Evolutionary conservation across 2,797 vertebrate species (phyloP).

Genomic region (Masticophis lateralis): DNA sequence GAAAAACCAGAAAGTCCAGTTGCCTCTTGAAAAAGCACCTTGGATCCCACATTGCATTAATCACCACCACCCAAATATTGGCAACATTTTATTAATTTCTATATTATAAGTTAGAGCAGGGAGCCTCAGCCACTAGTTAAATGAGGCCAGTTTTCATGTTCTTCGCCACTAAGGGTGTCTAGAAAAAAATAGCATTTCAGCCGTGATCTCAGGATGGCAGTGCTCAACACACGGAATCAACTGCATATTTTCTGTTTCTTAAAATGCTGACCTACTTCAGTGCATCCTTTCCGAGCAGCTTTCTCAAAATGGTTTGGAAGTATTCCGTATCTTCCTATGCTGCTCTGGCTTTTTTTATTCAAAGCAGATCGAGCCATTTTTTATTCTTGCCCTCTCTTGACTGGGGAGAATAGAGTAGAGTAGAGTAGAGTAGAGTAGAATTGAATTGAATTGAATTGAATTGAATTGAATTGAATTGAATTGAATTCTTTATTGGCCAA

Average conservation of each 20-base stretch:
- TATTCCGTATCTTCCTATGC: background rate
- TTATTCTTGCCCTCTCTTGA: background rate
- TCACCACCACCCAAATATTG: background rate
- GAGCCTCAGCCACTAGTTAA: background rate
- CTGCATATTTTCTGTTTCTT: background rate
- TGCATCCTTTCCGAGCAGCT: background rate
- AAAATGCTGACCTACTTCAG: background rate
- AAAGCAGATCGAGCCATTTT: background rate
- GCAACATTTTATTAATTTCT: background rate
- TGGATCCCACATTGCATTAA: background rate
- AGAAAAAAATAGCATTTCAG: background rate
- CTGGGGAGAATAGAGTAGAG: background rate
- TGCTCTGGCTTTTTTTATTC: background rate
- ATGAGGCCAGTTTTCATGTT: background rate
- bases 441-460: too few relatives aligned
- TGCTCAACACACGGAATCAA: background rate
- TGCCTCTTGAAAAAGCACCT: too few relatives aligned
- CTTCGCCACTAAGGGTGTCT: background rate
- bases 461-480: too few relatives aligned
- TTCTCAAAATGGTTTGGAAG: background rate
- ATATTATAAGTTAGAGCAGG: background rate
- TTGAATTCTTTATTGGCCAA: too few relatives aligned
- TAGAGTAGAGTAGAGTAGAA: too few relatives aligned
- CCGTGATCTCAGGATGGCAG: background rate
- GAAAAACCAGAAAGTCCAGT: too few relatives aligned